Percentiles rank a stretch among this genome's conserved stretches.
phyloP scores from a whole-genome alignment of 2,888 invertebrate genomes.

The Luperina testacea region DNA sequence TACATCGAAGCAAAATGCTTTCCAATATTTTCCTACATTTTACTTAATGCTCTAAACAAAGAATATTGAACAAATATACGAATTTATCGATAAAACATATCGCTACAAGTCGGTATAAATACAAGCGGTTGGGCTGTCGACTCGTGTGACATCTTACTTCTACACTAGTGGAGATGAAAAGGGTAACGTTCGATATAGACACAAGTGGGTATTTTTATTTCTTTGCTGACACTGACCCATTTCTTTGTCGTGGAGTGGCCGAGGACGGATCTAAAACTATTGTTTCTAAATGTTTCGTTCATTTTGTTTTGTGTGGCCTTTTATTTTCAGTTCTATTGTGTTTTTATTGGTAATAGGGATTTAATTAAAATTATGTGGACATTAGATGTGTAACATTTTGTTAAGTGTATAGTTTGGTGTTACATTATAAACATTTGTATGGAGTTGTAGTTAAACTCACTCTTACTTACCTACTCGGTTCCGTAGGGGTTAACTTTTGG shows the following conservation, averaged over 20 bases:
- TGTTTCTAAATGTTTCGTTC: constrained; percentile 57
- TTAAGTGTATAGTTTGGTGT: background rate
- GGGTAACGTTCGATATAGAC: constrained; percentile 67
- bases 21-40: background rate
- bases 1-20: background rate
- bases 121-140: constrained; percentile 50
- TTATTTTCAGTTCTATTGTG: constrained; percentile 44
- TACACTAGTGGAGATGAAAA: constrained; percentile 70
- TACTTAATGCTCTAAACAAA: background rate
- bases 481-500: background rate
- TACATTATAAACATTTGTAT: background rate
- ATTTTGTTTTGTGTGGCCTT: constrained; percentile 50
- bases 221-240: constrained; percentile 72
- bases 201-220: constrained; percentile 72
- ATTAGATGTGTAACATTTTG: constrained; percentile 2
- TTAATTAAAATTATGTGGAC: constrained; percentile 25
- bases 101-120: constrained; percentile 30
- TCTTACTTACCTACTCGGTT: background rate
- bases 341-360: constrained; percentile 21
- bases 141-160: constrained; percentile 68
- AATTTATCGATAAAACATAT: constrained; percentile 49
- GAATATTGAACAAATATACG: constrained; percentile 13
- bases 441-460: background rate
- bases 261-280: constrained; percentile 59
- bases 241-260: constrained; percentile 59